Conservation (phyloP, 2,113 vertebrate genomes). For the Parotia lawesii region DNA sequence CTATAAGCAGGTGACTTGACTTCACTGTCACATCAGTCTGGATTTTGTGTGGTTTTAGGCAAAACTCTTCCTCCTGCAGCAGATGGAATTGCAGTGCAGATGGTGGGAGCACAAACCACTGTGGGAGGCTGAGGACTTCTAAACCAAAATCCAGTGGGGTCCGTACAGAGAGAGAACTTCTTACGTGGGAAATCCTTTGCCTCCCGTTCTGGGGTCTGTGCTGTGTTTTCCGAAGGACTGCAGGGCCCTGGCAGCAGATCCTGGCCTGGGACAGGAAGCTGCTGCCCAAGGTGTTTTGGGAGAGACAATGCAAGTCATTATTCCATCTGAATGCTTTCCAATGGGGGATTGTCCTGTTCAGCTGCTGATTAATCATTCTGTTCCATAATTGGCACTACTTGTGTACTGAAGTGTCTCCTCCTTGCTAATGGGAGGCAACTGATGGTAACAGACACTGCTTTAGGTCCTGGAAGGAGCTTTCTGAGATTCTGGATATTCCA, state of each 20-base stretch:
- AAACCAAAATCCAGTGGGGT: not conserved
- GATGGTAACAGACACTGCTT: not conserved
- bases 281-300: not conserved
- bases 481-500: not conserved
- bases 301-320: rapidly evolving
- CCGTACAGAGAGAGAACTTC: not conserved
- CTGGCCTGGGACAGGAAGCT: not conserved
- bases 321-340: not conserved
- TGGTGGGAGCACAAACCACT: not conserved
- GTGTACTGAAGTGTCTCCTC: not conserved
- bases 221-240: not conserved
- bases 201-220: rapidly evolving
- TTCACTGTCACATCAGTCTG: not conserved
- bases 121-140: not conserved
- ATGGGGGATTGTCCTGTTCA: rapidly evolving
- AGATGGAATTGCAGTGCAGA: not conserved
- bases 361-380: not conserved
- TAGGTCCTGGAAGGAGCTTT: not conserved
- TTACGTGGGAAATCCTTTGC: not conserved
- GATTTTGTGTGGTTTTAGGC: not conserved
- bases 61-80: not conserved
- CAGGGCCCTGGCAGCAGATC: not conserved
- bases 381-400: not conserved
- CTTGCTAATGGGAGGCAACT: not conserved
- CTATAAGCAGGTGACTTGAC: not conserved